Evolutionary conservation across 2,797 vertebrate genomes (phyloP).

Genomic region (Paguma larvata): DNA sequence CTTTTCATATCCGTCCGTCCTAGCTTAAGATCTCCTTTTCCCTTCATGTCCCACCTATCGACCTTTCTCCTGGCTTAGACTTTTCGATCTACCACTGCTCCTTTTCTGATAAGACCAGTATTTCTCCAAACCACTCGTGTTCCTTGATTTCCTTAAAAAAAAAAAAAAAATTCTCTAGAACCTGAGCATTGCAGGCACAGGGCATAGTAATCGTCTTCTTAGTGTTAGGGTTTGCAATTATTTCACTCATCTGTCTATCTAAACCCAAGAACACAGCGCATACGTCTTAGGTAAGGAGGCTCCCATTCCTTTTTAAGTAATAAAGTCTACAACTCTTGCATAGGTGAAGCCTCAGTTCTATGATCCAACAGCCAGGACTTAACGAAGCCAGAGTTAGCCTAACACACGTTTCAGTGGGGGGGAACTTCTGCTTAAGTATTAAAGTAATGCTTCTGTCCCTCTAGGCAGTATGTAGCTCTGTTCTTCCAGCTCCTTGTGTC

Average conservation of each 20-base stretch:
- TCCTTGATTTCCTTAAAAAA: neutral
- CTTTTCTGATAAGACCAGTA: neutral
- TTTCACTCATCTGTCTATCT: neutral
- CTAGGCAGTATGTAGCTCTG: neutral
- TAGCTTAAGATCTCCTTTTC: neutral
- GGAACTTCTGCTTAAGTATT: neutral
- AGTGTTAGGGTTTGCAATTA: neutral
- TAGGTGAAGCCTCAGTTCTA: neutral
- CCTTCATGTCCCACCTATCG: neutral
- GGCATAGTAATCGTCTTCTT: neutral
- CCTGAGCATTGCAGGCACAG: neutral
- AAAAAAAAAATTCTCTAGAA: neutral
- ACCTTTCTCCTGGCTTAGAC: neutral
- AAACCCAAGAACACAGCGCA: neutral
- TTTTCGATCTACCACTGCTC: neutral
- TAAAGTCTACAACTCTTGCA: slow-evolving; percentile 15
- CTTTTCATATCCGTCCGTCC: neutral
- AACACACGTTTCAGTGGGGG: neutral
- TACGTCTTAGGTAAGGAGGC: neutral
- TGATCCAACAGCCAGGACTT: neutral
- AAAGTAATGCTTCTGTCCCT: neutral
- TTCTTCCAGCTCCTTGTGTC: neutral
- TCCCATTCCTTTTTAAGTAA: neutral
- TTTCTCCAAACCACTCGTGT: slow-evolving; percentile 6
- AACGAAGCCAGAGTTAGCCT: neutral